phyloP scores from a whole-genome alignment of 2,113 vertebrate species.

The Scortum barcoo region DNA sequence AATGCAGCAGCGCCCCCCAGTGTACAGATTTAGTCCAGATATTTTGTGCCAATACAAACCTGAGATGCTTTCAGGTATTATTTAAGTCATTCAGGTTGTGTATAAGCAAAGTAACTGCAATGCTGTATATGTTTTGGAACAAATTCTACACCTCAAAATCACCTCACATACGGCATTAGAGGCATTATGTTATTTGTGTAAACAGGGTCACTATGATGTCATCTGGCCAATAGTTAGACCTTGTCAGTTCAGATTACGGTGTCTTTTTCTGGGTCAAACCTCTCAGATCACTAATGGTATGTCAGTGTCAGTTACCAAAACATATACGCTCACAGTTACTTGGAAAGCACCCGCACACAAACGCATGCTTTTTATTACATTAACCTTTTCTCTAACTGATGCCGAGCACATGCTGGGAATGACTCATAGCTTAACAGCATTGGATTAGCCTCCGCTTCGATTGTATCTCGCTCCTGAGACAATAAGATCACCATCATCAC shows the following conservation, averaged over 20 bases:
- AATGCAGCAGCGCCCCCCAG: conserved; percentile 74
- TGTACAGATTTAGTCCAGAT: conserved; percentile 7
- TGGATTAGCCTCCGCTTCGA: conserved; percentile 40
- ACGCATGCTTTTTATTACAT: conserved; percentile 34
- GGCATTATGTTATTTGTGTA: neutral
- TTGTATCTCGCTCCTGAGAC: too few relatives aligned
- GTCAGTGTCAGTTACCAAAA: conserved; percentile 31
- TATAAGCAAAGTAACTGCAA: neutral
- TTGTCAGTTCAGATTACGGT: conserved; percentile 9
- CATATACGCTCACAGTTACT: neutral
- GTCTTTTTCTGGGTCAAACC: conserved; percentile 10
- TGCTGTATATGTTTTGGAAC: neutral
- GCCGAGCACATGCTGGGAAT: conserved; percentile 18
- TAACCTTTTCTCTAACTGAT: conserved; percentile 67
- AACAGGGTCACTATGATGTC: conserved; percentile 34
- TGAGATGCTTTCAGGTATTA: neutral
- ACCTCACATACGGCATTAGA: too few relatives aligned
- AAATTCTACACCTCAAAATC: neutral
- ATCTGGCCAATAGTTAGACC: neutral
- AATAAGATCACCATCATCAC: too few relatives aligned
- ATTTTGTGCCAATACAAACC: neutral
- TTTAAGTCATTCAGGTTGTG: neutral
- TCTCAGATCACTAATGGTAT: neutral
- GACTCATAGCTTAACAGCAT: conserved; percentile 62
- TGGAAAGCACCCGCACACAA: conserved; percentile 14